phyloP scores from a whole-genome alignment of 2,797 vertebrate genomes.

The Leptodactylus fallax region DNA sequence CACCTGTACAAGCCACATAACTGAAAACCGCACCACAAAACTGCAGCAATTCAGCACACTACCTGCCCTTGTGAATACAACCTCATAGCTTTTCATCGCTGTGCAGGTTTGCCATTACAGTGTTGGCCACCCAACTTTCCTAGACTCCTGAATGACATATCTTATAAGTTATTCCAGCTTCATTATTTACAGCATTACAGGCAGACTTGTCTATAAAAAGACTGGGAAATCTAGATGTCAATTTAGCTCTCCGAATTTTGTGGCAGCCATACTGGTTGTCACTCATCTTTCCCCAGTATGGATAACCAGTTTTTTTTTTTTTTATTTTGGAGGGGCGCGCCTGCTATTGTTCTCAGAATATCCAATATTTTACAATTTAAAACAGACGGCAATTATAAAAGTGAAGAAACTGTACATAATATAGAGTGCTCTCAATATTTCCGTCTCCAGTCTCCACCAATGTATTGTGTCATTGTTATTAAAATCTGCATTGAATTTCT shows the following conservation, averaged over 20 bases:
- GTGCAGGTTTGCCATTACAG: background rate
- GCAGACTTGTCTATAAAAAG: background rate
- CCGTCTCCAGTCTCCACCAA: background rate
- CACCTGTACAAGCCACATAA: too few species aligned
- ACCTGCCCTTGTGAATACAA: background rate
- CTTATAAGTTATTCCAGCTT: background rate
- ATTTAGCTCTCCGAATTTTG: too few species aligned
- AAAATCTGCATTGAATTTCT: conserved; percentile 7
- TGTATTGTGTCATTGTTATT: background rate
- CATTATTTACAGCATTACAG: background rate
- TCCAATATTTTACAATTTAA: background rate
- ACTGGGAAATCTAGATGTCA: background rate
- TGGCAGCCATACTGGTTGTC: too few species aligned
- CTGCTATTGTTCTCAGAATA: background rate
- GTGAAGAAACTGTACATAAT: background rate
- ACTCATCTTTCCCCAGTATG: background rate
- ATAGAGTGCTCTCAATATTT: background rate
- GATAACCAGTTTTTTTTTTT: background rate
- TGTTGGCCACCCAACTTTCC: background rate
- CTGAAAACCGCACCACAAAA: too few species aligned
- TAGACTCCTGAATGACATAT: background rate
- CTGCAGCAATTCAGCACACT: background rate
- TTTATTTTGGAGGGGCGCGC: too few species aligned
- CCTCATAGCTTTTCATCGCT: background rate
- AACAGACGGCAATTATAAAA: background rate